Conservation (phyloP, 2,888 invertebrate species). For the Eristalis arbustorum region DNA sequence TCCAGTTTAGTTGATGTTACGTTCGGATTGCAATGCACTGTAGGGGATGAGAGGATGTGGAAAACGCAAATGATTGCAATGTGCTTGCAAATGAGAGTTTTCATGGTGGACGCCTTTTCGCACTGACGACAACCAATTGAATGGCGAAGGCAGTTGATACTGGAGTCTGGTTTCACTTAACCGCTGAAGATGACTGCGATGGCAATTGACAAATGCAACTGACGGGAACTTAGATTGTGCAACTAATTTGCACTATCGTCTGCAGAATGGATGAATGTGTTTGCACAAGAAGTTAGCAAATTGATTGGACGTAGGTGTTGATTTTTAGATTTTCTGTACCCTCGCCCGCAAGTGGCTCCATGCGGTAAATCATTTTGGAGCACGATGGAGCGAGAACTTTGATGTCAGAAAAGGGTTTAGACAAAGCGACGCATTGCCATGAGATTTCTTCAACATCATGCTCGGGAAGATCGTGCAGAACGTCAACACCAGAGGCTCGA, state of each 20-base stretch:
- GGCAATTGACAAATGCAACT: background rate
- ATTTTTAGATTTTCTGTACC: too few relatives aligned
- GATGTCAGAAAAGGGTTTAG: too few relatives aligned
- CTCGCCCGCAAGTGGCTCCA: too few relatives aligned
- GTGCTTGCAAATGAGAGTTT: slow-evolving; percentile 1
- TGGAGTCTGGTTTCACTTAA: background rate
- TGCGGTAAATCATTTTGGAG: too few relatives aligned
- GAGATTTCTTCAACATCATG: too few relatives aligned
- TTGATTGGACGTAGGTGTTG: background rate
- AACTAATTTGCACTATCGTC: background rate
- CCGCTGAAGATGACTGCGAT: background rate
- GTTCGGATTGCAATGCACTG: background rate
- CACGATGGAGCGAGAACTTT: too few relatives aligned
- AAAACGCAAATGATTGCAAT: slow-evolving; percentile 21
- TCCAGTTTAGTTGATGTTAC: slow-evolving; percentile 29
- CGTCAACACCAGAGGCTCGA: too few relatives aligned
- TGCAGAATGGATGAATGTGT: background rate
- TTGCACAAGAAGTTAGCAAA: background rate
- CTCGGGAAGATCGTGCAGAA: too few relatives aligned
- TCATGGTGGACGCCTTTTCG: slow-evolving; percentile 8
- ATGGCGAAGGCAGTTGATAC: background rate
- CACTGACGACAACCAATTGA: slow-evolving; percentile 15
- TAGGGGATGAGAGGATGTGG: background rate
- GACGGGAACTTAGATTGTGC: background rate
- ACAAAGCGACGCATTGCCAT: too few relatives aligned